Evolutionary conservation across 2,797 vertebrate genomes (phyloP).

Genomic region (Periophthalmus magnuspinnatus): DNA sequence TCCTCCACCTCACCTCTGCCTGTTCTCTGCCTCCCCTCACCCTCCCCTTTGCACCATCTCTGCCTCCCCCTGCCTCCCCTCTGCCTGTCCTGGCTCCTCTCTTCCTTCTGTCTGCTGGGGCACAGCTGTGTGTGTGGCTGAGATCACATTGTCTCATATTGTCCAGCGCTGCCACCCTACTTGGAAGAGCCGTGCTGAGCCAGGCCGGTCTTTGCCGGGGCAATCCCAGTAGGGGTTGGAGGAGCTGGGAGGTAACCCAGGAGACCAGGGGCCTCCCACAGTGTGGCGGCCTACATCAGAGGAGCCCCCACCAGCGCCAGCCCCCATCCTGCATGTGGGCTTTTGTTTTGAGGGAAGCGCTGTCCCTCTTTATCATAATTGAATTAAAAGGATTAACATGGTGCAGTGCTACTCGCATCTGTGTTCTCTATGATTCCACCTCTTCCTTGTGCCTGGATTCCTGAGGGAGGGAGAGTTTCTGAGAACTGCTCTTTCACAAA

Average conservation of each 20-base stretch:
- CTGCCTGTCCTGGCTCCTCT: conserved; percentile 26
- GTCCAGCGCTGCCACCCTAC: conserved; percentile 50
- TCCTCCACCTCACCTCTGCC: neutral
- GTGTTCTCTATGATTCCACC: conserved; percentile 67
- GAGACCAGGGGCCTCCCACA: conserved; percentile 68
- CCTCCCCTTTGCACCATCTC: too few species aligned
- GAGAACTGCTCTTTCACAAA: conserved; percentile 24
- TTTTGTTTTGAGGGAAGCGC: conserved; percentile 76
- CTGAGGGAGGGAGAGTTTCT: conserved; percentile 35
- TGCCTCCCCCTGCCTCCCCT: neutral
- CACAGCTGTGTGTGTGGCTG: conserved; percentile 57
- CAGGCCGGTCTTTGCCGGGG: conserved; percentile 34
- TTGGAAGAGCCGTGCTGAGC: conserved; percentile 38
- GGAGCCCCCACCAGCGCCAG: conserved; percentile 52
- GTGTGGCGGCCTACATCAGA: conserved; percentile 67
- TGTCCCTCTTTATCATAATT: conserved; percentile 77
- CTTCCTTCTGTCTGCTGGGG: conserved; percentile 52
- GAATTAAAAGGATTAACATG: conserved; percentile 80
- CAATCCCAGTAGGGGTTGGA: conserved; percentile 58
- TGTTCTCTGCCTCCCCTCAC: conserved; percentile 2
- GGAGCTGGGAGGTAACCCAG: conserved; percentile 66
- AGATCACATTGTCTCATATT: conserved; percentile 63
- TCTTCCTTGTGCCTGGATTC: conserved; percentile 48
- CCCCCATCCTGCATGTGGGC: conserved; percentile 67
- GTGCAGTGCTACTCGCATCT: conserved; percentile 74